These are phyloP conservation scores for Cotesia chilonis DNA, from an alignment of 1,140 invertebrate species.

Conservation along the genomic window DNA sequence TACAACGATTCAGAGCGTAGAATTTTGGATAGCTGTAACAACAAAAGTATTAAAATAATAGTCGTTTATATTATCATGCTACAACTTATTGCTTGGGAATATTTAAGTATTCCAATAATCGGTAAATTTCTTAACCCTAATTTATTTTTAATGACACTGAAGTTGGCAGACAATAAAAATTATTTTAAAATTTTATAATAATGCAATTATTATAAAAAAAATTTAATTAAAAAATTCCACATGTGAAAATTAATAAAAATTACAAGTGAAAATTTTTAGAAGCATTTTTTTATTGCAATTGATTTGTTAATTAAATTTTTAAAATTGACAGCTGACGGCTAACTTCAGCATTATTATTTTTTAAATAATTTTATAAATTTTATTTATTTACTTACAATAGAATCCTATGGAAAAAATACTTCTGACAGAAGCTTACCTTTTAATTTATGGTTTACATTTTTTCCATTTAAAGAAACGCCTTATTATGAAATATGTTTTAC, in stretches of 20 bases:
- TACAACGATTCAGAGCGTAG: slow-evolving; percentile 36
- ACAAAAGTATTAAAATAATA: slow-evolving; percentile 29
- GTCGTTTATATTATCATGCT: slow-evolving; percentile 24
- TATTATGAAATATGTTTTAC: slow-evolving; percentile 46
- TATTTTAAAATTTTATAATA: too few species aligned
- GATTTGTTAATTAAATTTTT: too few species aligned
- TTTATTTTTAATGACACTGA: background rate
- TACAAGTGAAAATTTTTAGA: too few species aligned
- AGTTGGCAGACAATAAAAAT: too few species aligned
- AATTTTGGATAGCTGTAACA: slow-evolving; percentile 44
- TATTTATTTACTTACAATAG: slow-evolving; percentile 30
- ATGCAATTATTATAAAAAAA: too few species aligned
- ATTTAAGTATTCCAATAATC: slow-evolving; percentile 42
- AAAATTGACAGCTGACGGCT: too few species aligned
- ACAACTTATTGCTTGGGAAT: slow-evolving; percentile 38
- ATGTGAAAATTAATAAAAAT: too few species aligned
- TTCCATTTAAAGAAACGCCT: slow-evolving; percentile 43
- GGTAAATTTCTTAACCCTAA: slow-evolving; percentile 34
- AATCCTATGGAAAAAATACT: slow-evolving; percentile 24
- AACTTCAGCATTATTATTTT: too few species aligned
- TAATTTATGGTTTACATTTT: slow-evolving; percentile 40
- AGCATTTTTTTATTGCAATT: too few species aligned
- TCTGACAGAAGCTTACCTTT: slow-evolving; percentile 43
- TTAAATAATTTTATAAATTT: slow-evolving; percentile 21
- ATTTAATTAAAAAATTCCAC: too few species aligned